Evolutionary conservation across 2,888 invertebrate species (phyloP).

Genomic region (Chelonus formosanus): DNA sequence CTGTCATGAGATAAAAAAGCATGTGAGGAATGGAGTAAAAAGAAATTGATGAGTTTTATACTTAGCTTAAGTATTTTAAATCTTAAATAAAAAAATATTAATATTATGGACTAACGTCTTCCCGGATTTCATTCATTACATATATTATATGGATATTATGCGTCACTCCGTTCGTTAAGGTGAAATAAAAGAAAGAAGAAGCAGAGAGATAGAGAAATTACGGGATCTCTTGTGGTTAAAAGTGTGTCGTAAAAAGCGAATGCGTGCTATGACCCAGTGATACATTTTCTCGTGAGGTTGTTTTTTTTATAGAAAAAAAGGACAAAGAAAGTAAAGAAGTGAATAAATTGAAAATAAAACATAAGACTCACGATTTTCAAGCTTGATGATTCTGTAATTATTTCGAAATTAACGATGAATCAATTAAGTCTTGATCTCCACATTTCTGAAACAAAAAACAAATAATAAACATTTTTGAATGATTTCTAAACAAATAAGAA

Average conservation of each 20-base stretch:
- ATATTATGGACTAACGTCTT: neutral
- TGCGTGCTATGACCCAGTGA: constrained; percentile 56
- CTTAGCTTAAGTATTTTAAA: too few species aligned
- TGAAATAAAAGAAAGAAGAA: neutral
- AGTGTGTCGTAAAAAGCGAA: constrained; percentile 57
- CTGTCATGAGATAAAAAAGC: too few species aligned
- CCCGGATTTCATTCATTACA: neutral
- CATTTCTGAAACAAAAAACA: too few species aligned
- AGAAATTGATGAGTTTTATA: too few species aligned
- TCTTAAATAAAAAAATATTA: too few species aligned
- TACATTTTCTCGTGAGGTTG: constrained; percentile 50
- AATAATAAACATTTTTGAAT: neutral
- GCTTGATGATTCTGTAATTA: too few species aligned
- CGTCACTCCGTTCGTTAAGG: too few species aligned
- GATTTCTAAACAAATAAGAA: constrained; percentile 2
- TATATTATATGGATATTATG: too few species aligned
- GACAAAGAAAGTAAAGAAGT: constrained; percentile 23
- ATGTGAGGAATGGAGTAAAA: too few species aligned
- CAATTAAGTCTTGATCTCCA: too few species aligned
- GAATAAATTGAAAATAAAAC: neutral
- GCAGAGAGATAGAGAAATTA: constrained; percentile 8
- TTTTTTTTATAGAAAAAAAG: constrained; percentile 9
- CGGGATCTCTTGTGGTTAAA: constrained; percentile 36
- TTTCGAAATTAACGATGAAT: too few species aligned
- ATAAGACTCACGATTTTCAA: too few species aligned